phyloP scores from a whole-genome alignment of 2,888 invertebrate species.

The Bellardia bayeri region DNA sequence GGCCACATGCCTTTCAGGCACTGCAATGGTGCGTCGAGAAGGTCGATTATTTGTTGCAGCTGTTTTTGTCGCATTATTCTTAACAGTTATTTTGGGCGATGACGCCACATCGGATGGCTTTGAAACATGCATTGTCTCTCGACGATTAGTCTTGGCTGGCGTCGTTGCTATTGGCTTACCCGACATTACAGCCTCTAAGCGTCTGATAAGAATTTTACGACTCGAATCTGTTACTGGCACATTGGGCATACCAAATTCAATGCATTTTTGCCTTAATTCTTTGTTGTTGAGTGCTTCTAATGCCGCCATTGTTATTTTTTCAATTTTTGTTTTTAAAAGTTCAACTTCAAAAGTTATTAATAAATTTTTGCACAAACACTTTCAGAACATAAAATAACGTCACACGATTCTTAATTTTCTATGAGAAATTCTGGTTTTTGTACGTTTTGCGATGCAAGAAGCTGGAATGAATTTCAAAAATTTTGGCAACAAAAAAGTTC shows the following conservation, averaged over 20 bases:
- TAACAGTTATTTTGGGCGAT: constrained; percentile 70
- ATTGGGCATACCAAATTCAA: constrained; percentile 81
- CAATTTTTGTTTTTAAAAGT: not conserved
- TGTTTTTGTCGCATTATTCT: constrained; percentile 62
- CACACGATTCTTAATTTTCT: not conserved
- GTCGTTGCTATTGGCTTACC: constrained; percentile 73
- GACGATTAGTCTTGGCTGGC: constrained; percentile 76
- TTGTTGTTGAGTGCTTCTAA: constrained; percentile 80
- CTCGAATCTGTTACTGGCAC: constrained; percentile 82
- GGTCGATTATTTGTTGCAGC: constrained; percentile 40
- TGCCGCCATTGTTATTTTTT: constrained; percentile 75
- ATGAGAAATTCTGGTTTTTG: constrained; percentile 37
- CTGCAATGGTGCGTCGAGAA: constrained; percentile 77
- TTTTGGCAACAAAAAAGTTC: constrained; percentile 60
- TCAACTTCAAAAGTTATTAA: not conserved
- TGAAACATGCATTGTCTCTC: constrained; percentile 80
- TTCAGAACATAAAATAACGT: constrained; percentile 50
- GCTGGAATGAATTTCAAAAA: constrained; percentile 71
- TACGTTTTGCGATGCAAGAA: constrained; percentile 46
- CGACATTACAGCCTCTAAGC: constrained; percentile 78
- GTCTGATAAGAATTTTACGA: constrained; percentile 79
- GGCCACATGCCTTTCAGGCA: constrained; percentile 63
- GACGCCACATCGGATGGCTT: constrained; percentile 69
- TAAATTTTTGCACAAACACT: constrained; percentile 11
- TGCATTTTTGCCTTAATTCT: constrained; percentile 79